Evolutionary conservation across 2,113 vertebrate species (phyloP).

Genomic region (Brienomyrus longianalis): DNA sequence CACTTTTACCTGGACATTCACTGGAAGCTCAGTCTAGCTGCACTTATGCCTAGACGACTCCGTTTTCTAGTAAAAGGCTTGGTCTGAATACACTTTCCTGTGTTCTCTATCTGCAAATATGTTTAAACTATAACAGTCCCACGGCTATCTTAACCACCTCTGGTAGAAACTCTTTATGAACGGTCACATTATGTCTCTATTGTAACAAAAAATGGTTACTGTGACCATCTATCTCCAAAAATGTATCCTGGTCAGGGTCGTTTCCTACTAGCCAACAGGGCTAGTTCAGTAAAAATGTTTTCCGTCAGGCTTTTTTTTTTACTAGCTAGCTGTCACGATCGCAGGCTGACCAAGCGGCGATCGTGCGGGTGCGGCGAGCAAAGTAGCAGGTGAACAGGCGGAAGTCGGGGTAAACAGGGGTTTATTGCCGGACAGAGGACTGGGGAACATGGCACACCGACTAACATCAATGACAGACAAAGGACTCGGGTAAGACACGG

Average conservation of each 20-base stretch:
- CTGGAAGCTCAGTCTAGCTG: too few species aligned
- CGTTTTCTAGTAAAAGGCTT: neutral
- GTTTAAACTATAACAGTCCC: neutral
- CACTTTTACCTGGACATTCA: too few species aligned
- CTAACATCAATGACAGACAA: too few species aligned
- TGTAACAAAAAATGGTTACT: neutral
- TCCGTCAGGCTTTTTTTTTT: neutral
- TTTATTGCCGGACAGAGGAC: too few species aligned
- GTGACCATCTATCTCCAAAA: neutral
- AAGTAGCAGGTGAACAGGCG: too few species aligned
- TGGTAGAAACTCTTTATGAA: neutral
- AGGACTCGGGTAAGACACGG: too few species aligned
- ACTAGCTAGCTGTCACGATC: too few species aligned
- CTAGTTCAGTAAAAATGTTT: neutral
- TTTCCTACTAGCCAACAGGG: neutral
- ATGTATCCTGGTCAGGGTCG: neutral
- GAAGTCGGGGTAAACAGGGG: too few species aligned
- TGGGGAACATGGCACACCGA: too few species aligned
- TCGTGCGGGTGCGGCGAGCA: too few species aligned
- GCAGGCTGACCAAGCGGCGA: too few species aligned
- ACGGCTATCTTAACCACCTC: neutral
- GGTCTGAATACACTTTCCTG: neutral
- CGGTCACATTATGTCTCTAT: neutral
- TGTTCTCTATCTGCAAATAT: neutral
- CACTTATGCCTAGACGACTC: too few species aligned